Conservation (phyloP, 2,797 vertebrate genomes). For the Tarsius wallacei region DNA sequence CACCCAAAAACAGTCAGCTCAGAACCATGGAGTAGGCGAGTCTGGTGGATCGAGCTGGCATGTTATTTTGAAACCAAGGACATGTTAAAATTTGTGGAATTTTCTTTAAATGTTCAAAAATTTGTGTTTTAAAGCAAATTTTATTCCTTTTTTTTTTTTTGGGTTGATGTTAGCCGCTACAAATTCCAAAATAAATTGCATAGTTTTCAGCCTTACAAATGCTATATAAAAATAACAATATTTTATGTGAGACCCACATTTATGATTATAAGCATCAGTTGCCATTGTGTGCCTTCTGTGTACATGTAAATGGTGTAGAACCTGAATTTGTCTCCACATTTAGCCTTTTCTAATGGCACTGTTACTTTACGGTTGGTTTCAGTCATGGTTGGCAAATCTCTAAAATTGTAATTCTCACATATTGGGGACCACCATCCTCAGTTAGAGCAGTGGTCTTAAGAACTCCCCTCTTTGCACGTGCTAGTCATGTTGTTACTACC, state of each 20-base stretch:
- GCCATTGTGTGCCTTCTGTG: no score
- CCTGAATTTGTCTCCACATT: background rate
- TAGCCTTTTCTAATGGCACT: background rate
- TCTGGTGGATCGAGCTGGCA: background rate
- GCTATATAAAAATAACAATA: no score
- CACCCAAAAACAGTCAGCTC: background rate
- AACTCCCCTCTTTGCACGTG: no score
- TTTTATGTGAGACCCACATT: background rate
- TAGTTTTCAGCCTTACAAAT: background rate
- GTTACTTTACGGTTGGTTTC: background rate
- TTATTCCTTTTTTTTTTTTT: background rate
- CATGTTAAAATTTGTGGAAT: background rate
- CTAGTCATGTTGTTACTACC: fast-evolving
- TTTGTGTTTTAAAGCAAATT: background rate
- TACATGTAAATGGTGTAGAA: no score
- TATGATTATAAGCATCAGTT: no score
- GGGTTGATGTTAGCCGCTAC: background rate
- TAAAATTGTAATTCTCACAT: background rate
- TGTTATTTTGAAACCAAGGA: background rate
- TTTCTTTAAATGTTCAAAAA: background rate
- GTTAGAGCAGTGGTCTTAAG: background rate
- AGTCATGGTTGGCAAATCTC: background rate
- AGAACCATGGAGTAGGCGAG: fast-evolving
- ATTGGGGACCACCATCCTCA: background rate
- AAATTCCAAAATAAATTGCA: background rate